Percentiles rank a stretch among this genome's conserved stretches.
Evolutionary conservation across 2,797 vertebrate genomes (phyloP).

Genomic region (Acropternis orthonyx): DNA sequence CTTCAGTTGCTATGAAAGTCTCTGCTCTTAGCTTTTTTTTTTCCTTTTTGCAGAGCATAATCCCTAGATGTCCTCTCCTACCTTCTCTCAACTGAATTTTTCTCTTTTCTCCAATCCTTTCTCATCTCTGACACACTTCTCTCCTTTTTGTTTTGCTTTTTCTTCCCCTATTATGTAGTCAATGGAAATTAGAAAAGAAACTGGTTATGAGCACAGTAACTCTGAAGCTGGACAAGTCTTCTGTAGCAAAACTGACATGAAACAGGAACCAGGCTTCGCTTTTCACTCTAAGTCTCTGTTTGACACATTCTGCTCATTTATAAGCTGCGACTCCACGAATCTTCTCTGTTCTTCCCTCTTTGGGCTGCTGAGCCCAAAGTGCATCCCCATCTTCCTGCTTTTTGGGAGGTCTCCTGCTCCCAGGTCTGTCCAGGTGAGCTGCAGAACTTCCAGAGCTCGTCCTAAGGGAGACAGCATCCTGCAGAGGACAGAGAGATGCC

Average conservation of each 20-base stretch:
- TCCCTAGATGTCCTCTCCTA: constrained; percentile 29
- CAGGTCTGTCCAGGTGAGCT: background rate
- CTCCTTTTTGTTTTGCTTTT: constrained; percentile 4
- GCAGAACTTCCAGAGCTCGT: background rate
- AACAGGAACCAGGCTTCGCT: background rate
- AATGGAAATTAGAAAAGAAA: background rate
- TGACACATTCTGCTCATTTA: background rate
- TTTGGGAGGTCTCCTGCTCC: background rate
- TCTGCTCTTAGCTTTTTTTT: background rate
- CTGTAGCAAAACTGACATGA: background rate
- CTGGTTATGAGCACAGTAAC: background rate
- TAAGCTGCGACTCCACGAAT: background rate
- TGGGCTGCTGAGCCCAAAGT: background rate
- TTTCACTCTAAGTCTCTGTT: background rate
- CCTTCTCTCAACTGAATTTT: constrained; percentile 16
- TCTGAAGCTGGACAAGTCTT: background rate
- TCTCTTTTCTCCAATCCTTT: background rate
- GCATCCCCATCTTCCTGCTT: background rate
- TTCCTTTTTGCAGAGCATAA: background rate
- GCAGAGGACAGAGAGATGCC: background rate
- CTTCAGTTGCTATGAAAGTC: constrained; percentile 1
- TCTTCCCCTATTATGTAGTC: background rate
- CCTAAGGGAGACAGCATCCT: background rate
- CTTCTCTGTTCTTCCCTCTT: background rate
- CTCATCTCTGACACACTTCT: background rate